Evolutionary conservation across 2,888 invertebrate species (phyloP).

Genomic region (Ametastegia equiseti): DNA sequence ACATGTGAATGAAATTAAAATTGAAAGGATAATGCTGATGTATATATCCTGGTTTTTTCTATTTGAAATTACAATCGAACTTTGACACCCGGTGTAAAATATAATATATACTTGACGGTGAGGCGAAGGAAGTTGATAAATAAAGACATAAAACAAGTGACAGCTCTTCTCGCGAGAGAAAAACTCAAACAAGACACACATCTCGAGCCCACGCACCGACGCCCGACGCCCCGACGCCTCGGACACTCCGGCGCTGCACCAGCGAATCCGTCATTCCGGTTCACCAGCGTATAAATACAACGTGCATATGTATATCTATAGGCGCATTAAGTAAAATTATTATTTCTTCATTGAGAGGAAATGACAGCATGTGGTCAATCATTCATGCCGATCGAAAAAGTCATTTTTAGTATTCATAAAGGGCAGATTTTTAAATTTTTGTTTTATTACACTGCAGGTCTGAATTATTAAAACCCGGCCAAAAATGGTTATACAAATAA

Average conservation of each 20-base stretch:
- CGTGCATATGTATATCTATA: neutral
- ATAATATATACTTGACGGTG: constrained; percentile 19
- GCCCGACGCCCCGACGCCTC: constrained; percentile 23
- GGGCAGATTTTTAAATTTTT: too few relatives aligned
- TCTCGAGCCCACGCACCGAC: constrained; percentile 47
- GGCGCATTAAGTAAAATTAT: neutral
- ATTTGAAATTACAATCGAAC: neutral
- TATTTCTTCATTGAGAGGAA: neutral
- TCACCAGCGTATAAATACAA: neutral
- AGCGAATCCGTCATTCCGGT: constrained; percentile 26
- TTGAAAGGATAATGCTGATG: neutral
- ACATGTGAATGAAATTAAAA: neutral
- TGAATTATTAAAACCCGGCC: too few relatives aligned
- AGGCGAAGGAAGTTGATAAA: constrained; percentile 60
- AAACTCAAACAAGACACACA: constrained; percentile 63
- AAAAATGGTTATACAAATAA: too few relatives aligned
- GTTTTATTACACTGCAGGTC: too few relatives aligned
- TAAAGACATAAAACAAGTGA: constrained; percentile 69
- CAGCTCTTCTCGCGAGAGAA: constrained; percentile 68
- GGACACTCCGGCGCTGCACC: neutral
- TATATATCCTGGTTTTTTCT: neutral
- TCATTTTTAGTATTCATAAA: too few relatives aligned
- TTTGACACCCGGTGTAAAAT: constrained; percentile 36
- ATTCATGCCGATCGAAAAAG: neutral
- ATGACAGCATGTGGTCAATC: neutral